A percentile compares a stretch with the other conserved stretches of the same genome.
Conservation (phyloP, 2,888 invertebrate species). For the Polia nebulosa region DNA sequence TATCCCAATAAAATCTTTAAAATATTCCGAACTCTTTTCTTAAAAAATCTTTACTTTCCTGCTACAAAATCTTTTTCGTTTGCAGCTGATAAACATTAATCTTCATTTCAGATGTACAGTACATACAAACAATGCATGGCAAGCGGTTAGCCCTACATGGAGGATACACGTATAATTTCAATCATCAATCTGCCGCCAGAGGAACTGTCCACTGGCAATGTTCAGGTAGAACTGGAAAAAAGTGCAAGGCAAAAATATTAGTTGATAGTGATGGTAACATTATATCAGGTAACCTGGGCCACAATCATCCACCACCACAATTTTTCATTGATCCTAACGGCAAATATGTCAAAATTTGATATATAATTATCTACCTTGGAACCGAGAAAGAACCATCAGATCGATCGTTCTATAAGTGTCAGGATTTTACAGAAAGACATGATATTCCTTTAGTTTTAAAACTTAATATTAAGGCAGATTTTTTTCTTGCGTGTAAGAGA, state of each 20-base stretch:
- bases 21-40: not conserved
- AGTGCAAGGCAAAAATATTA: conserved; percentile 30
- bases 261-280: conserved; percentile 8
- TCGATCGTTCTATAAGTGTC: no score
- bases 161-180: conserved; percentile 1
- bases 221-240: conserved; percentile 3
- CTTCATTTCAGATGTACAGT: conserved; percentile 12
- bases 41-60: not conserved
- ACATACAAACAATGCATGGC: not conserved
- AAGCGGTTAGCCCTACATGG: not conserved
- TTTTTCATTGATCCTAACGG: conserved; percentile 30
- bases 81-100: not conserved
- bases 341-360: conserved; percentile 31
- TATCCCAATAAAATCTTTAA: not conserved
- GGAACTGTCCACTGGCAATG: conserved; percentile 27
- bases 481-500: not conserved
- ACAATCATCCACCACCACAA: conserved; percentile 32
- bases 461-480: not conserved
- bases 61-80: no score
- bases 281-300: conserved; percentile 1
- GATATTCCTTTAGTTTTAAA: no score
- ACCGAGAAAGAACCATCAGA: not conserved
- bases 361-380: not conserved
- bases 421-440: not conserved
- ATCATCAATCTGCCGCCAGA: not conserved